phyloP scores from a whole-genome alignment of 2,888 invertebrate genomes.

The Tubiluchus corallicola region DNA sequence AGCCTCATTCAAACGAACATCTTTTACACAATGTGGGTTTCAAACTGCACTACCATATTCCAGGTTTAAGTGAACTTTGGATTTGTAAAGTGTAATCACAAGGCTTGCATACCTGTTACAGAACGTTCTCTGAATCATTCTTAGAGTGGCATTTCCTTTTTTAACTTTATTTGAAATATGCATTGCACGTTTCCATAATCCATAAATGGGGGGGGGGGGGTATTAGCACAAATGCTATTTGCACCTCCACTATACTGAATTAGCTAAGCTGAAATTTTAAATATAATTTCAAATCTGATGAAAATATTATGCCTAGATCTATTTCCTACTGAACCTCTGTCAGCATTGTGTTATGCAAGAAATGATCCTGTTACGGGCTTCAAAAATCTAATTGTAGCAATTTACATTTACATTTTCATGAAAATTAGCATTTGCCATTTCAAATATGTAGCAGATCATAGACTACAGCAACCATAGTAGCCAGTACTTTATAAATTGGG shows the following conservation, averaged over 20 bases:
- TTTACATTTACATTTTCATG: too few relatives aligned
- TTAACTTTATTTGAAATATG: not conserved
- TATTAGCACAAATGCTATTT: too few relatives aligned
- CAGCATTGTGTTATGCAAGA: not conserved
- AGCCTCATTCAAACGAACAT: not conserved
- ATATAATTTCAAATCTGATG: too few relatives aligned
- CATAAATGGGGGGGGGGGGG: too few relatives aligned
- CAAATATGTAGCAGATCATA: too few relatives aligned
- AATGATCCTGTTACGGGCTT: not conserved
- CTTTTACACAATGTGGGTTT: not conserved
- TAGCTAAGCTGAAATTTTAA: too few relatives aligned
- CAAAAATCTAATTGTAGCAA: not conserved
- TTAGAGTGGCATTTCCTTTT: not conserved
- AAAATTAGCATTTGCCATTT: not conserved
- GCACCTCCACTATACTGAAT: too few relatives aligned
- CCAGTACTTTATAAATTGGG: too few relatives aligned
- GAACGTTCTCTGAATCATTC: not conserved
- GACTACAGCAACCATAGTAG: too few relatives aligned
- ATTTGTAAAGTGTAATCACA: not conserved
- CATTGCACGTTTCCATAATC: too few relatives aligned
- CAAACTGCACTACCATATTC: not conserved
- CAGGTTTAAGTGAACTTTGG: not conserved
- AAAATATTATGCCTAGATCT: too few relatives aligned
- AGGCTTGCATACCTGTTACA: not conserved
- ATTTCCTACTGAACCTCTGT: not conserved